These are phyloP conservation scores for Bruchidius siliquastri DNA, from an alignment of 2,888 invertebrate genomes.

Conservation along the genomic window DNA sequence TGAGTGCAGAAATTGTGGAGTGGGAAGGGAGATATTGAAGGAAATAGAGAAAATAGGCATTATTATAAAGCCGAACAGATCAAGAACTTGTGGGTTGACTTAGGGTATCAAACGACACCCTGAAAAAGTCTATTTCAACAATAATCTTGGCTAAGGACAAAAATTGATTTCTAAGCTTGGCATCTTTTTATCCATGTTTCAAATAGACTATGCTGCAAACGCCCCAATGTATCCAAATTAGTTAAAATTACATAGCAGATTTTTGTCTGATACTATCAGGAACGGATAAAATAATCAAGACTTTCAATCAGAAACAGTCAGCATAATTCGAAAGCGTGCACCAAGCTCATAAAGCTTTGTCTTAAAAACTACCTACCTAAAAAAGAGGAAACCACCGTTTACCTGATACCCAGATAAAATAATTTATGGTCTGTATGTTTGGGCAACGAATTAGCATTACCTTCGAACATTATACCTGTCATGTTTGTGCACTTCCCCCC, in stretches of 20 bases:
- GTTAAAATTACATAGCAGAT: neutral
- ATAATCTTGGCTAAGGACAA: too few relatives aligned
- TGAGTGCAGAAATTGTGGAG: too few relatives aligned
- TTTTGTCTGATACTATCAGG: neutral
- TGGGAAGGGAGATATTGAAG: too few relatives aligned
- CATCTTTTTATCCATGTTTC: neutral
- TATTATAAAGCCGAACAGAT: too few relatives aligned
- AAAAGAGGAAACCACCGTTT: neutral
- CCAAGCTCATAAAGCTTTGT: neutral
- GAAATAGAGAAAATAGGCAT: too few relatives aligned
- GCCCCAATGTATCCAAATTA: neutral
- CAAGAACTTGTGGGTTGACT: too few relatives aligned
- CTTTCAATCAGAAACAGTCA: neutral
- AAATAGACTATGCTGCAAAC: neutral
- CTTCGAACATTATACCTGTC: neutral
- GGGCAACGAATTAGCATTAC: neutral
- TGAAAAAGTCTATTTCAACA: too few relatives aligned
- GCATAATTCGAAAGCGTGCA: neutral
- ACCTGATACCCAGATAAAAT: neutral
- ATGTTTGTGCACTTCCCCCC: neutral
- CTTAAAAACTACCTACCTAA: neutral
- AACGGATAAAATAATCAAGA: neutral
- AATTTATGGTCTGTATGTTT: neutral
- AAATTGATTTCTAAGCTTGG: too few relatives aligned
- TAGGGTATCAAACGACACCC: too few relatives aligned